Evolutionary conservation across 2,888 invertebrate species (phyloP), one percentile per base, ranked within the genome.

Genomic region (Escarpia spicata): DNA sequence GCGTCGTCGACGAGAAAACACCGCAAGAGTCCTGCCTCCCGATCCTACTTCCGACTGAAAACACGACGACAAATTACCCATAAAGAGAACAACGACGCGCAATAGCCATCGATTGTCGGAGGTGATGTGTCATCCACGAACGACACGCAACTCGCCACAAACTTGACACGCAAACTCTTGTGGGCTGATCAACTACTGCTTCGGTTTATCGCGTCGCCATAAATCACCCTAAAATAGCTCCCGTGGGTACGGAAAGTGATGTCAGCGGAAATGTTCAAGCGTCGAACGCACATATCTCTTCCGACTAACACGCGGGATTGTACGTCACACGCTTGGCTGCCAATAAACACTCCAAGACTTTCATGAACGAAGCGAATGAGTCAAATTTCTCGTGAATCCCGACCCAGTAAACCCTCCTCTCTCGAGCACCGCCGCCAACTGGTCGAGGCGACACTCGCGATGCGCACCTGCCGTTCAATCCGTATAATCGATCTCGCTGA

Each of bases 281-380:
- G 75, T 75, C 75, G 75, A 75, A 75, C 75, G 75, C 75, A 26
- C 75, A 75, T n/a, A 75, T 75, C 75, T 75, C 26, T 75, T n/a
- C 75, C 75, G 75, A 26, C n/a, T 6, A 75, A n/a, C 26, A 1
- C 75, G 19, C 26, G 75, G 6, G 19, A 6, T n/a, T 75, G 15
- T n/a, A 75, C 6, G 6, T 75, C 19, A 75, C 75, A 26, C 15
- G 60, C 60, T 26, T 60, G 12, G 26, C 26, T n/a, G n/a, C 15
- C 75, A 19, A 26, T 75, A n/a, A 75, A 2, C 75, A 19, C 6
- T 75, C 75, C 26, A 75, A 15, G 75, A 26, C 75, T 15, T 75
- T 75, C 75, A 75, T 6, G 3, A 75, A 75, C 75, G 52, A 9
- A 52, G 52, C 52, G 75, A 75, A n/a, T 75, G 4, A 75, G 26